These are phyloP conservation scores for Scomber scombrus DNA, from an alignment of 2,113 vertebrate species.

Conservation along the genomic window DNA sequence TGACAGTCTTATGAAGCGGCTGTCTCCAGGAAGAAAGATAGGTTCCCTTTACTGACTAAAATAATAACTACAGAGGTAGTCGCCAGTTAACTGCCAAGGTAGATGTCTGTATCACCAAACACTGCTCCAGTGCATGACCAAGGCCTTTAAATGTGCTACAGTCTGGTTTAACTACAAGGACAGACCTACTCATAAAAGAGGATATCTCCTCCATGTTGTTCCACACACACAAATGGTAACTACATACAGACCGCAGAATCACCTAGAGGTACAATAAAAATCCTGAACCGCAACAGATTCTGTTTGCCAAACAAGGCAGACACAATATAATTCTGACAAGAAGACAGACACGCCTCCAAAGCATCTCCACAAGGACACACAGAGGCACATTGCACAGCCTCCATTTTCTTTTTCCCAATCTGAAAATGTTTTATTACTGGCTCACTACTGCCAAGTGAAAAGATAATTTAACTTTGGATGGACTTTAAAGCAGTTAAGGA, in stretches of 20 bases:
- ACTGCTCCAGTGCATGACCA: conserved; percentile 38
- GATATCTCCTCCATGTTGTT: conserved; percentile 36
- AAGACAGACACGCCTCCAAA: conserved; percentile 24
- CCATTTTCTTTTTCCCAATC: conserved; percentile 14
- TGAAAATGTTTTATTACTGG: conserved; percentile 39
- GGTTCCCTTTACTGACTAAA: conserved; percentile 57
- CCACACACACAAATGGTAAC: conserved; percentile 11
- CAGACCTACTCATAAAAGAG: conserved; percentile 61
- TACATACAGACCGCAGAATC: conserved; percentile 35
- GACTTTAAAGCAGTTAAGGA: conserved; percentile 31
- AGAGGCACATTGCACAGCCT: conserved; percentile 10
- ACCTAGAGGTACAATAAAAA: conserved; percentile 53
- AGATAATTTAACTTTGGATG: conserved; percentile 37
- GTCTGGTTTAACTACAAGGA: conserved; percentile 63
- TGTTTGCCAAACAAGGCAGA: conserved; percentile 67
- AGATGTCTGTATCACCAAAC: conserved; percentile 64
- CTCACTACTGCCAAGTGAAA: conserved; percentile 12
- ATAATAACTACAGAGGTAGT: conserved; percentile 67
- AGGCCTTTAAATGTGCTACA: conserved; percentile 37
- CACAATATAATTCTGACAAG: conserved; percentile 41
- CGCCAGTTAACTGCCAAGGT: conserved; percentile 62
- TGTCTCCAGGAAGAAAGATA: conserved; percentile 57
- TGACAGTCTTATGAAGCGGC: conserved; percentile 61
- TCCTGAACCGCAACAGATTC: conserved; percentile 26
- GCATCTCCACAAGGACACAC: conserved; percentile 34